Conservation (phyloP, 1,140 invertebrate genomes). For the Nasonia giraulti region DNA sequence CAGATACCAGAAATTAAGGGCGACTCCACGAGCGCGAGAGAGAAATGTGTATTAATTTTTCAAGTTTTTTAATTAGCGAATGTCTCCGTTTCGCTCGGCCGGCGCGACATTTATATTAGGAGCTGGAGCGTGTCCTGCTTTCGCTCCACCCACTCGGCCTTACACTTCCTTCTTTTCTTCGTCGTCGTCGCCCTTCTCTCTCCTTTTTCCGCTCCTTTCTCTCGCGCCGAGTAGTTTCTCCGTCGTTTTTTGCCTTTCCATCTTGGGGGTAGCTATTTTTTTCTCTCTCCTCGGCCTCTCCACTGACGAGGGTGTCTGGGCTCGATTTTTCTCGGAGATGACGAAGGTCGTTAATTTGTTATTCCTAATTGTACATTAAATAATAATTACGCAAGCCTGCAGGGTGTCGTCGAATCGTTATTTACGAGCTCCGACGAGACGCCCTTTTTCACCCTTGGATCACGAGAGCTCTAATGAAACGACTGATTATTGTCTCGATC, state of each 20-base stretch:
- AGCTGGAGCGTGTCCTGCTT: conserved; percentile 58
- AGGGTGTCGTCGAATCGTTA: conserved; percentile 56
- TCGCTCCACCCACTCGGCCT: conserved; percentile 53
- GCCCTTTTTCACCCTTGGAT: not conserved
- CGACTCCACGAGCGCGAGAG: conserved; percentile 61
- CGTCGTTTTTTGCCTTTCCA: conserved; percentile 11
- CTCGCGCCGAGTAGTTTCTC: conserved; percentile 11
- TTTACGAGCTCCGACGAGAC: conserved; percentile 51
- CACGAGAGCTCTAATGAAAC: not conserved
- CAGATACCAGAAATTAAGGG: conserved; percentile 74
- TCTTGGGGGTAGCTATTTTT: not conserved
- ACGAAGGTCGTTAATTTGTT: conserved; percentile 61
- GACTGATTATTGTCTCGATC: not conserved
- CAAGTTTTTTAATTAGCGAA: conserved; percentile 77
- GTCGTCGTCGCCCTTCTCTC: conserved; percentile 37
- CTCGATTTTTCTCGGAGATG: conserved; percentile 48
- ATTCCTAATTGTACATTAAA: conserved; percentile 69
- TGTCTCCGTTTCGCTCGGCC: conserved; percentile 72
- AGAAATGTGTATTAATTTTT: conserved; percentile 77
- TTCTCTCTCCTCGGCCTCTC: conserved; percentile 48
- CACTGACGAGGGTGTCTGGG: not conserved
- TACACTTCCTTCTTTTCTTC: conserved; percentile 51
- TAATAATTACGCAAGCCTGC: conserved; percentile 60
- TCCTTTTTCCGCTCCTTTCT: conserved; percentile 40
- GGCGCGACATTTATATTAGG: conserved; percentile 73